Conservation (phyloP, 2,113 vertebrate genomes). For the Stegastes partitus region DNA sequence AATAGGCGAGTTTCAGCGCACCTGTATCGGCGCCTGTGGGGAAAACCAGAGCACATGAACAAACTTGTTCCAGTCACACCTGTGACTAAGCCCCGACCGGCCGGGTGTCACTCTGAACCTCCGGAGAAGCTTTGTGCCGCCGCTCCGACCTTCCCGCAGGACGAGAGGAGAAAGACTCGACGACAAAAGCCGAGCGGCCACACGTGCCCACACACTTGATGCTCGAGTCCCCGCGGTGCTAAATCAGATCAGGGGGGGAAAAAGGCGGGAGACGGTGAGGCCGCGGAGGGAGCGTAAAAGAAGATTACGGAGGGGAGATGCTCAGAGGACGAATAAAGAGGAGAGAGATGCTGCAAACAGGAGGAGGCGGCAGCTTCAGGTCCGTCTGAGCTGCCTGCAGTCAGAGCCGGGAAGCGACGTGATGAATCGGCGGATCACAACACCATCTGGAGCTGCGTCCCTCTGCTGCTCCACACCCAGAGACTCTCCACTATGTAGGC, state of each 20-base stretch:
- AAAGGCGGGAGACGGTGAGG: conserved; percentile 24
- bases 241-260: conserved; percentile 79
- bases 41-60: conserved; percentile 54
- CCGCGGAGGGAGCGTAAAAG: conserved; percentile 34
- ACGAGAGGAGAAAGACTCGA: conserved; percentile 21
- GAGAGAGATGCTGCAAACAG: conserved; percentile 31
- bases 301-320: conserved; percentile 47
- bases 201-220: conserved; percentile 64
- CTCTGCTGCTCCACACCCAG: conserved; percentile 10
- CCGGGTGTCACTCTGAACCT: conserved; percentile 54
- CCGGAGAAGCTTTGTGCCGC: conserved; percentile 24
- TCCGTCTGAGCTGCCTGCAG: conserved; percentile 46
- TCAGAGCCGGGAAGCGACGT: conserved; percentile 53
- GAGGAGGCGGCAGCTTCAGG: conserved; percentile 34
- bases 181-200: conserved; percentile 27
- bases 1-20: conserved; percentile 34
- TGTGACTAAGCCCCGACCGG: conserved; percentile 69
- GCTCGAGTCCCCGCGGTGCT: conserved; percentile 40
- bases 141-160: conserved; percentile 40
- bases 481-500: conserved; percentile 20
- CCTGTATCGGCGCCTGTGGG: conserved; percentile 46
- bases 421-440: conserved; percentile 59
- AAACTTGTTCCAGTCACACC: conserved; percentile 74
- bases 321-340: conserved; percentile 20
- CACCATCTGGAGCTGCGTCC: conserved; percentile 59